phyloP scores from a whole-genome alignment of 2,888 invertebrate genomes.

The Hyposoter dolosus region DNA sequence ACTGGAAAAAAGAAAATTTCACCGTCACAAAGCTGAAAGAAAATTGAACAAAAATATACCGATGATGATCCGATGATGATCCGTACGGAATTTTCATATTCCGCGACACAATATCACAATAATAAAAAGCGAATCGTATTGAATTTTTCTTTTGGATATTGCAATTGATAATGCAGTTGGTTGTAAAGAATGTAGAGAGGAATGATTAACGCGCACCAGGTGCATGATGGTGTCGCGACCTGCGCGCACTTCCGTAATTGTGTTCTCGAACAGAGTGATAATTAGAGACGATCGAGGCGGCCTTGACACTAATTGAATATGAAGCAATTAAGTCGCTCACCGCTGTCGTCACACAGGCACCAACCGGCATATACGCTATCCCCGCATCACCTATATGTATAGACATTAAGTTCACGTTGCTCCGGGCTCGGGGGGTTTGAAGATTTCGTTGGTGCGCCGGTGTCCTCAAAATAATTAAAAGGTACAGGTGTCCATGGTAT shows the following conservation, averaged over 20 bases:
- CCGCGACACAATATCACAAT: no score
- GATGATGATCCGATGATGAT: no score
- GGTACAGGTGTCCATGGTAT: slow-evolving; percentile 66
- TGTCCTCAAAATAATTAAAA: slow-evolving; percentile 72
- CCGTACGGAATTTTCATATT: no score
- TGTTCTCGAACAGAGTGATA: slow-evolving; percentile 67
- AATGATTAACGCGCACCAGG: not conserved
- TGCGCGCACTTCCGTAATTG: slow-evolving; percentile 55
- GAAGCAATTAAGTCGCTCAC: slow-evolving; percentile 71
- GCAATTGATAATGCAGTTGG: no score
- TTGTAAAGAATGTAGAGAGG: no score
- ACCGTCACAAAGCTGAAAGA: no score
- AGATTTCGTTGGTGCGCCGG: slow-evolving; percentile 40
- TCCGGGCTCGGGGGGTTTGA: not conserved
- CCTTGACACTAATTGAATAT: slow-evolving; percentile 73
- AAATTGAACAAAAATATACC: no score
- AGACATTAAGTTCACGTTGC: not conserved
- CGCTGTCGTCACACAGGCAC: slow-evolving; percentile 48
- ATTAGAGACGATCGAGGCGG: slow-evolving; percentile 71
- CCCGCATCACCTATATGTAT: no score
- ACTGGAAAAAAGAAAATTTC: no score
- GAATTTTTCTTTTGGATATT: no score
- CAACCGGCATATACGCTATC: not conserved
- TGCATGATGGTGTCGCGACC: slow-evolving; percentile 24
- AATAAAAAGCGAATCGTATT: no score